Percentiles rank a stretch among this genome's conserved stretches.
phyloP scores from a whole-genome alignment of 2,888 invertebrate genomes.

The Ashinkailepas kermadecensis region DNA sequence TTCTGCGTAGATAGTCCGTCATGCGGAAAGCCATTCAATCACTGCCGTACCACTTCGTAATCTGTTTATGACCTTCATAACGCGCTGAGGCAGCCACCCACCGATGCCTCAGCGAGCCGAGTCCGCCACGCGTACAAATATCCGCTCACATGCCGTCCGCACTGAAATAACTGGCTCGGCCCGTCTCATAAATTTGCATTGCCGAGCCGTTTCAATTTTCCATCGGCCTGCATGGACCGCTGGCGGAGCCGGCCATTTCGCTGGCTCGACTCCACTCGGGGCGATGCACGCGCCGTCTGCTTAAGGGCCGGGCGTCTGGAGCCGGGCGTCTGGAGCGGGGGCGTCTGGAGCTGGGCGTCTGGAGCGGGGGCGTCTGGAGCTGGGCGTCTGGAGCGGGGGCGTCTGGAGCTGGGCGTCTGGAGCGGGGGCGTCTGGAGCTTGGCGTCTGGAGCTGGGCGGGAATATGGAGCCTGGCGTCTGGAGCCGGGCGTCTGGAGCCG shows the following conservation, averaged over 20 bases:
- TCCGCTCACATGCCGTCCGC: neutral
- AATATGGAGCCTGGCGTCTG: no score
- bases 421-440: no score
- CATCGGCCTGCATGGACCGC: neutral
- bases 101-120: neutral
- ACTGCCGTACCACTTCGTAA: neutral
- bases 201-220: slow-evolving; percentile 6
- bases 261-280: no score
- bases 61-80: neutral
- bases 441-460: no score
- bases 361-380: no score
- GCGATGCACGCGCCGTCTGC: no score
- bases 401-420: no score
- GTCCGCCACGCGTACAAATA: neutral
- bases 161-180: neutral
- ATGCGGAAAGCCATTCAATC: neutral
- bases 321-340: no score
- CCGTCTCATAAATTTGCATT: slow-evolving; percentile 8
- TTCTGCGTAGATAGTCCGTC: neutral
- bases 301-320: no score
- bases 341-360: no score
- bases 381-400: no score
- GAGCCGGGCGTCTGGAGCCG: no score
- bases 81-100: neutral
- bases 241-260: neutral